Conservation (phyloP, 2,888 invertebrate species). For the Drosophila nr. perissopoda region DNA sequence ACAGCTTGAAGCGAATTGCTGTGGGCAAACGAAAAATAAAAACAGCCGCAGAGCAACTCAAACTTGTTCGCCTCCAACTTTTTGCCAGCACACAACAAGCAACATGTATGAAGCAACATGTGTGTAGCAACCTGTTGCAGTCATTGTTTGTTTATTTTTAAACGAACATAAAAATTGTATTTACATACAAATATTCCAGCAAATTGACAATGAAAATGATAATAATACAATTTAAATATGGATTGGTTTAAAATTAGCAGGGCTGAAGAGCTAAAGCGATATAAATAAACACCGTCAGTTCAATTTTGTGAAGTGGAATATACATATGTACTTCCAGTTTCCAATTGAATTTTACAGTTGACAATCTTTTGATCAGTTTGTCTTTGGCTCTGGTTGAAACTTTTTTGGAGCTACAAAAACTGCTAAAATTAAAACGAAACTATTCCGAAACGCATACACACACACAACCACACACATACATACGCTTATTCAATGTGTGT, state of each 20-base stretch:
- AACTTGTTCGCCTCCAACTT: slow-evolving; percentile 26
- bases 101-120: slow-evolving; percentile 38
- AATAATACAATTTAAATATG: not conserved
- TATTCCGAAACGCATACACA: slow-evolving; percentile 11
- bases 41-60: slow-evolving; percentile 30
- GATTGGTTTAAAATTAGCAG: not conserved
- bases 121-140: slow-evolving; percentile 50
- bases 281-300: not conserved
- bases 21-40: slow-evolving; percentile 33
- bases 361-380: slow-evolving; percentile 8
- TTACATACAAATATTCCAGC: not conserved
- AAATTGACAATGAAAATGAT: not conserved
- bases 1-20: slow-evolving; percentile 44
- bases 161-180: not conserved
- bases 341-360: not conserved
- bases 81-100: slow-evolving; percentile 14
- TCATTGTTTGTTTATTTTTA: slow-evolving; percentile 10
- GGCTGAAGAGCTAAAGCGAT: not conserved
- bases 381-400: not conserved
- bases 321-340: not conserved
- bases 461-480: slow-evolving; percentile 3
- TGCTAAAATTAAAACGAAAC: slow-evolving; percentile 39
- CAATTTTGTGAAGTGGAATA: not conserved
- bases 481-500: slow-evolving; percentile 7
- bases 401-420: slow-evolving; percentile 11